Conservation (phyloP, 2,113 vertebrate genomes). For the Acanthochromis polyacanthus region DNA sequence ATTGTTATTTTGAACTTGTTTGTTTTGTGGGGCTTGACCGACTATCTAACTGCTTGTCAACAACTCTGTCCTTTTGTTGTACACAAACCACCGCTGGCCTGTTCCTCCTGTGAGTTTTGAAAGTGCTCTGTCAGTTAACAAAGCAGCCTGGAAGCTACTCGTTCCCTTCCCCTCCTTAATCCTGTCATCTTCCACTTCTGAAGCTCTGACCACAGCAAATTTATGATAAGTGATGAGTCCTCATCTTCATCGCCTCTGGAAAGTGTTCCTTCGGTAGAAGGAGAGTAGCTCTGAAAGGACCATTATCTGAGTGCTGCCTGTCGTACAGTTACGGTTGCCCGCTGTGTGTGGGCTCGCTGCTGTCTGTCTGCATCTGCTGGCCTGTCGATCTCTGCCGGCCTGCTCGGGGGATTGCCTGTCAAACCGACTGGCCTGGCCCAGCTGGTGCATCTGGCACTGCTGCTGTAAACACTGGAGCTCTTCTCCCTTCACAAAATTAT, state of each 20-base stretch:
- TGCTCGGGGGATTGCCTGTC: conserved; percentile 35
- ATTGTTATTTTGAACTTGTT: background rate
- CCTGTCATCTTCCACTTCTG: conserved; percentile 20
- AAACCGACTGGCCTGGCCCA: conserved; percentile 35
- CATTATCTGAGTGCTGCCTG: conserved; percentile 22
- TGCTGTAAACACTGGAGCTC: conserved; percentile 26
- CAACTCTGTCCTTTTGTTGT: background rate
- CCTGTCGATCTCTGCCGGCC: conserved; percentile 40
- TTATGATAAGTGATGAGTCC: conserved; percentile 14
- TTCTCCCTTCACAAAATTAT: conserved; percentile 1
- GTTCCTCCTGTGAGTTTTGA: background rate
- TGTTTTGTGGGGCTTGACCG: background rate
- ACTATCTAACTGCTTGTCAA: background rate
- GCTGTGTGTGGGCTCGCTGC: conserved; percentile 26
- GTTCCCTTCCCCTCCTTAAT: conserved; percentile 8
- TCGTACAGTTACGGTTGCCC: conserved; percentile 7
- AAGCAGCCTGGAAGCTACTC: background rate
- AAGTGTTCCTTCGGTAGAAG: conserved; percentile 19
- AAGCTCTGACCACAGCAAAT: background rate
- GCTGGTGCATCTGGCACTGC: conserved; percentile 43
- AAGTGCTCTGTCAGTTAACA: conserved; percentile 19
- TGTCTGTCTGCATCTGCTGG: conserved; percentile 47
- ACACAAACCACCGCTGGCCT: background rate
- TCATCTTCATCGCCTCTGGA: conserved; percentile 16
- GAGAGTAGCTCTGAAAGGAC: conserved; percentile 11